Conservation (phyloP, 2,888 invertebrate genomes). For the Spilosoma lubricipeda region DNA sequence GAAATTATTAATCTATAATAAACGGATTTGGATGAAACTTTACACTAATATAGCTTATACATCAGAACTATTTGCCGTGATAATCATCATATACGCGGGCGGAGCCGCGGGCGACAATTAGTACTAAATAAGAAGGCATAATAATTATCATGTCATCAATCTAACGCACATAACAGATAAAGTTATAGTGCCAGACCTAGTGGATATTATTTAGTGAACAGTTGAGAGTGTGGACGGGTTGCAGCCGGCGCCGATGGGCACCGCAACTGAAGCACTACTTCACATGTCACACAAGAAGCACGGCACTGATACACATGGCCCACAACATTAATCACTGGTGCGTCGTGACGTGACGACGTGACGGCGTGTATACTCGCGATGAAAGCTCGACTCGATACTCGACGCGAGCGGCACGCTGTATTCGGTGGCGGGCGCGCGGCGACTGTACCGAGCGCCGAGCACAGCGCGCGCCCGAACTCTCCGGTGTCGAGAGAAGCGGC, state of each 20-base stretch:
- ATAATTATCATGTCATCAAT: neutral
- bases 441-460: constrained; percentile 36
- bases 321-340: constrained; percentile 1
- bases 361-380: neutral
- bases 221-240: neutral
- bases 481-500: constrained; percentile 29
- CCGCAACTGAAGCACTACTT: neutral
- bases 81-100: too few relatives aligned
- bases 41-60: too few relatives aligned
- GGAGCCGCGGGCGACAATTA: too few relatives aligned
- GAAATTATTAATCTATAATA: too few relatives aligned
- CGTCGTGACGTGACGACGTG: neutral
- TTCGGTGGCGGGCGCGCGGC: constrained; percentile 33
- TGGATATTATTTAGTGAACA: neutral
- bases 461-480: constrained; percentile 8
- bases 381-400: neutral
- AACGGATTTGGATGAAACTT: too few relatives aligned
- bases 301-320: constrained; percentile 8
- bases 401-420: neutral
- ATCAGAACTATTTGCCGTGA: too few relatives aligned
- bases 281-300: constrained; percentile 8
- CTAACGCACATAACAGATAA: neutral
- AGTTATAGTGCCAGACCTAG: neutral
- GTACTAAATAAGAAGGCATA: neutral
- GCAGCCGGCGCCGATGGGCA: neutral